Conservation (phyloP, 2,113 vertebrate genomes). For the Euleptes europaea region DNA sequence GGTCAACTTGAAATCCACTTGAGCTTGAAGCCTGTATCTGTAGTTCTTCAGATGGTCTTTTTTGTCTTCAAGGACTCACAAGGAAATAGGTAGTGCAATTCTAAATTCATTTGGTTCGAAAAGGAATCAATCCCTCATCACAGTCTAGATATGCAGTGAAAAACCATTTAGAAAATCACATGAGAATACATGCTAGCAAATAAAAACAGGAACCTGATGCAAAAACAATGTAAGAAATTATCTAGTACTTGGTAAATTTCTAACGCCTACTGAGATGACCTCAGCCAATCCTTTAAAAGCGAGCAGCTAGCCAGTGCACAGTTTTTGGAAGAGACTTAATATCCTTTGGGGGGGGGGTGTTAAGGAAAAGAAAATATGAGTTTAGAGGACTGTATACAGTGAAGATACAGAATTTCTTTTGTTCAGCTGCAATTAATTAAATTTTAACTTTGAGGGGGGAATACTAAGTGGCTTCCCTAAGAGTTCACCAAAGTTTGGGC, state of each 20-base stretch:
- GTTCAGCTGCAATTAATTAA: not conserved
- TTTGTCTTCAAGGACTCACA: not conserved
- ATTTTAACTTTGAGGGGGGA: no score
- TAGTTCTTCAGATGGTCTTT: not conserved
- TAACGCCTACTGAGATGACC: not conserved
- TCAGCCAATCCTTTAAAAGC: not conserved
- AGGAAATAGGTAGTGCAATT: not conserved
- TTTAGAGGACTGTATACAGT: not conserved
- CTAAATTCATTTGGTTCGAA: not conserved
- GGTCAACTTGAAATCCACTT: not conserved
- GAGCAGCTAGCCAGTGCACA: fast-evolving
- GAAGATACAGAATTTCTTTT: not conserved
- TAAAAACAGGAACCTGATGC: fast-evolving
- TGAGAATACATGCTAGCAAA: no score
- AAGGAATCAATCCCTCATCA: not conserved
- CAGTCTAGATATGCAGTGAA: not conserved
- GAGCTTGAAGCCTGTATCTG: not conserved
- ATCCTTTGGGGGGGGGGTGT: not conserved
- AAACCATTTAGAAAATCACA: not conserved
- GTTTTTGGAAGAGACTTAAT: fast-evolving
- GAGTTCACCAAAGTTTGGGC: no score
- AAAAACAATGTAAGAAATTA: fast-evolving
- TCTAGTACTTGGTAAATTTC: fast-evolving
- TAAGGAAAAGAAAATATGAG: not conserved
- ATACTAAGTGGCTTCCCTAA: not conserved